Percentiles rank a stretch among this genome's conserved stretches.
phyloP scores from a whole-genome alignment of 2,888 invertebrate species.

The Megaustenia siamemsis region DNA sequence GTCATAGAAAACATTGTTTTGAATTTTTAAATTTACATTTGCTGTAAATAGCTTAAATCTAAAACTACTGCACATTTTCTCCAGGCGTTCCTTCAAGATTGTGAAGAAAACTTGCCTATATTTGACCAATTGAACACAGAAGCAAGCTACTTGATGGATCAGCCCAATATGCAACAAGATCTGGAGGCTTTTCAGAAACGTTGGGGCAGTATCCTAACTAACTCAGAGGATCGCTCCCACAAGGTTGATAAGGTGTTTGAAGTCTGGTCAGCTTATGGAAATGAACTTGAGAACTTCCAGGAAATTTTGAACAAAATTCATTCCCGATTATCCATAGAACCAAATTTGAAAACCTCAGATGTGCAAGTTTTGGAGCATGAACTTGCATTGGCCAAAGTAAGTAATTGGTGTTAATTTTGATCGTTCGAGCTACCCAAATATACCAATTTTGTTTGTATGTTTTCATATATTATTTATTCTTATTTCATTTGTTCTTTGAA shows the following conservation, averaged over 20 bases:
- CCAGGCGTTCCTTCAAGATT: constrained; percentile 87
- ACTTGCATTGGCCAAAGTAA: constrained; percentile 75
- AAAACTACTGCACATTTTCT: background rate
- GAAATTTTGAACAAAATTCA: constrained; percentile 72
- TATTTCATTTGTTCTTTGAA: too few species aligned
- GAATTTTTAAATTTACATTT: too few species aligned
- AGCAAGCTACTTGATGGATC: constrained; percentile 75
- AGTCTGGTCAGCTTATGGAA: constrained; percentile 73
- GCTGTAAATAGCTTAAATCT: background rate
- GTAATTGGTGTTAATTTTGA: too few species aligned
- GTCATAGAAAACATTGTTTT: too few species aligned
- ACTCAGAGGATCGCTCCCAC: constrained; percentile 72
- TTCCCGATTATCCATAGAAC: constrained; percentile 68
- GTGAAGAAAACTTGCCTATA: constrained; percentile 84
- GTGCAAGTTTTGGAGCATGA: constrained; percentile 75
- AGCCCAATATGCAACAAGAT: constrained; percentile 74
- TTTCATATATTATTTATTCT: too few species aligned
- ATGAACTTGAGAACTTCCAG: constrained; percentile 70
- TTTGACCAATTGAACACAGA: constrained; percentile 76
- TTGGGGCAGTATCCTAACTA: constrained; percentile 71
- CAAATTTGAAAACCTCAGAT: constrained; percentile 72
- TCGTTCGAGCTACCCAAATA: too few species aligned
- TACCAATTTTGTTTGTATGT: too few species aligned
- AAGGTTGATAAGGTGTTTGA: constrained; percentile 73
- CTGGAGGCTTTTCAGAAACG: constrained; percentile 71